Base-by-base conservation (phyloP, 2,888 invertebrate genomes). In the Diarsia brunnea region DNA sequence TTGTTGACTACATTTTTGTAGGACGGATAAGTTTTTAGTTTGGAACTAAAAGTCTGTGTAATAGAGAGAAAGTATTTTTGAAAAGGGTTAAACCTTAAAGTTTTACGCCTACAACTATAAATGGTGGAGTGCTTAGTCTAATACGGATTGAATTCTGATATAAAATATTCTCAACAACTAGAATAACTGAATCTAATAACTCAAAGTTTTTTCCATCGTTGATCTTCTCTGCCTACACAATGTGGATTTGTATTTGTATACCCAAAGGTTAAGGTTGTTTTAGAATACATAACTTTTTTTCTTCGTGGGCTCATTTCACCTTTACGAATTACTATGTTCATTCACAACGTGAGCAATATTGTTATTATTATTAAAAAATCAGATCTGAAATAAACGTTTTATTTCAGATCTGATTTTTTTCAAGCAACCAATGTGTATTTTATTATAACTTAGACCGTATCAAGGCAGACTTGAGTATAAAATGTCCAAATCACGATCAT, bases 71-170 rank as follows among this genome's bases (percentile, higher is more conserved):
- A 67, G 55, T 38, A 63, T 58, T 68, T 47, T n/a, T 51, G 27
- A 77, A 55, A 77, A 58, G 82, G 78, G 61, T 77, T 45, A n/a
- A 53, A 76, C 82, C 82, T 31, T 14, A 76, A 76, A 66, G 31
- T 61, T 77, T 61, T 19, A 24, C 27, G 31, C 21, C 27, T 61
- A 16, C 21, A 11, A 12, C 21, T 74, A 12, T 8, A 47, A 43
- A 55, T 21, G 43, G n/a, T 38, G 21, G n/a, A 63, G 38, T 49
- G 63, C 16, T 74, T 49, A 53, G 73, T 43, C n/a, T 12, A 14
- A 53, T 55, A 49, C 19, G 27, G 7, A 49, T 31, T 19, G 61
- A 27, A 1, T 27, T 81, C 21, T 0, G 0, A 27, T 53, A 53
- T 21, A 24, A 43, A 53, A 73, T 73, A 45, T 61, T 27, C 0